Base-by-base conservation (phyloP, 2,797 vertebrate genomes). In the Gila robusta region DNA sequence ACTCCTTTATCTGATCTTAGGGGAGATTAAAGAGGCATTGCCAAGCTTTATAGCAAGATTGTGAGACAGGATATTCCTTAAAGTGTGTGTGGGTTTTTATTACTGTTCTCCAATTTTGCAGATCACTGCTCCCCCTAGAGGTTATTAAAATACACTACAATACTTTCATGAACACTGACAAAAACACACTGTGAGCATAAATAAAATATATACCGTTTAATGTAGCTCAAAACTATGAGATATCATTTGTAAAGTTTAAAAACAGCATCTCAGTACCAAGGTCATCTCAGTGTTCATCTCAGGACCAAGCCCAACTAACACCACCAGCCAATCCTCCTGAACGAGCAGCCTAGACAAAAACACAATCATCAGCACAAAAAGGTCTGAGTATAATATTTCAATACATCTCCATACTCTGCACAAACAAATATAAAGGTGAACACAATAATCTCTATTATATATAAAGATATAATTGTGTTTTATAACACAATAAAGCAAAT, bases 291-390 rank as follows among this genome's bases (percentile, higher is more conserved):
- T 16, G 44, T 4, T 14, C 44, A 14, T 47, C 11, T 47, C 95
- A 0, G 95, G 49, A 1, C 97, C 97, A 5, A 98, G 84, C 0
- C 98, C 98, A 85, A 99, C 97, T 87, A 98, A 89, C 82, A 98
- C 96, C 91, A 99, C 90, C 37, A 97, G 44, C 11, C 44, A 47
- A 97, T 8, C 98, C 98, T 23, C 98, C 98, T 44, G 97, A 95
- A 78, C 88, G 93, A 26, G 98, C 98, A 19, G 96, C 97, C 98
- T 99, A 79, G 6, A 17, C 8, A 66, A 52, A 69, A n/a, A 49
- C 64, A 70, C 67, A 8, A 73, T 12, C 41, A 9, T 6, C 6
- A 49, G 37, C n/a, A 52, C 21, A 26, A 39, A 10, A 17, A 98
- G 99, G 91, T 98, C 32, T n/a, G 39, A 54, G 78, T 26, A 26